A percentile compares a stretch with the other conserved stretches of the same genome.
These are phyloP conservation scores for Oryctes rhinoceros DNA, from an alignment of 1,140 invertebrate species.

Conservation along the genomic window DNA sequence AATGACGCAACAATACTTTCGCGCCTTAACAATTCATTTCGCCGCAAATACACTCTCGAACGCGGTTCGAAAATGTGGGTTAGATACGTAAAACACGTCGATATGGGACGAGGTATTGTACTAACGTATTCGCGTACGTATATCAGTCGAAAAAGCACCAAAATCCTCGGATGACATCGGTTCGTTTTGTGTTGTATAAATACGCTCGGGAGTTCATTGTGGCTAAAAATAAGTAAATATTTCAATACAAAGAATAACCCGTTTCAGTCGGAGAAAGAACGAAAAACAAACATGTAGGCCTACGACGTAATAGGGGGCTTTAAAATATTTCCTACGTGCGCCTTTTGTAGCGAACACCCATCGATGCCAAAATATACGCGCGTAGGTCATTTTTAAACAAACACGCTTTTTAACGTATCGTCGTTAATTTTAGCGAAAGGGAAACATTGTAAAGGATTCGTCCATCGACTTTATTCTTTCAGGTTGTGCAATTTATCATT, in stretches of 20 bases:
- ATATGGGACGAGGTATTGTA: background rate
- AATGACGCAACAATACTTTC: too few relatives aligned
- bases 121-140: background rate
- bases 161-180: constrained; percentile 10
- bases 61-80: too few relatives aligned
- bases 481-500: too few relatives aligned
- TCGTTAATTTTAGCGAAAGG: background rate
- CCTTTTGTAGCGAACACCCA: background rate
- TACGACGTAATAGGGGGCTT: background rate
- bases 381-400: background rate
- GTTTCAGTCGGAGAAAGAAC: background rate
- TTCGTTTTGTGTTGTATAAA: constrained; percentile 1
- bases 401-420: background rate
- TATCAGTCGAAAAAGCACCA: background rate
- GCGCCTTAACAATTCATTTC: too few relatives aligned
- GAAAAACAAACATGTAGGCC: background rate
- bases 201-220: constrained; percentile 1
- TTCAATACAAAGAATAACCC: constrained; percentile 31
- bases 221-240: constrained; percentile 34
- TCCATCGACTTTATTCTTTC: too few relatives aligned
- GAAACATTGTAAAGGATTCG: background rate
- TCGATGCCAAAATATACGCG: background rate
- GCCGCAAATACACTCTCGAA: too few relatives aligned
- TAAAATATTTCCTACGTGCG: constrained; percentile 6
- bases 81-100: too few relatives aligned